A percentile compares a stretch with the other conserved stretches of the same genome.
These are phyloP conservation scores for Arizona elegans DNA, from an alignment of 2,113 vertebrate species.

Conservation along the genomic window DNA sequence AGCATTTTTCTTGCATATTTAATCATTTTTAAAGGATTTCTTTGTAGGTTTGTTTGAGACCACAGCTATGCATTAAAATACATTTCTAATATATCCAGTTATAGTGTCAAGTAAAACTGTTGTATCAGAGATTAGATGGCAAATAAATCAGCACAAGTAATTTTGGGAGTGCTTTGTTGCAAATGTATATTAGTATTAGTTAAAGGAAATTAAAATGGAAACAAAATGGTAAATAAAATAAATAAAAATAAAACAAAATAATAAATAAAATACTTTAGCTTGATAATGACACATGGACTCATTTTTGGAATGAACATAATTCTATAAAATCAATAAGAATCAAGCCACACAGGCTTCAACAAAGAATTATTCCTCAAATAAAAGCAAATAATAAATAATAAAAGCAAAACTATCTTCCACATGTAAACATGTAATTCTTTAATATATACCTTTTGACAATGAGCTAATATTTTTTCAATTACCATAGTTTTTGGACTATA, in stretches of 20 bases:
- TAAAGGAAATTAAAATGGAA: background rate
- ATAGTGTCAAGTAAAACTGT: background rate
- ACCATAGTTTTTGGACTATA: no score
- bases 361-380: background rate
- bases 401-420: background rate
- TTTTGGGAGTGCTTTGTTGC: background rate
- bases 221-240: background rate
- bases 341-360: background rate
- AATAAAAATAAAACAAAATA: background rate
- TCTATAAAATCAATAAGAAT: background rate
- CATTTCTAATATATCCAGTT: background rate
- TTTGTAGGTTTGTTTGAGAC: background rate
- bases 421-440: background rate
- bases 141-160: background rate
- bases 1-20: background rate
- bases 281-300: background rate
- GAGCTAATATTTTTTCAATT: background rate
- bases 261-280: background rate
- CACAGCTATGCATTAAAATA: background rate
- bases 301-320: background rate
- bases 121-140: background rate
- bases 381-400: background rate
- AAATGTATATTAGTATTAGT: background rate
- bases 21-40: background rate
- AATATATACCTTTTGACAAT: background rate